Percentiles rank a stretch among this genome's conserved stretches.
phyloP scores from a whole-genome alignment of 2,888 invertebrate genomes.

The Dendrolimus houi region DNA sequence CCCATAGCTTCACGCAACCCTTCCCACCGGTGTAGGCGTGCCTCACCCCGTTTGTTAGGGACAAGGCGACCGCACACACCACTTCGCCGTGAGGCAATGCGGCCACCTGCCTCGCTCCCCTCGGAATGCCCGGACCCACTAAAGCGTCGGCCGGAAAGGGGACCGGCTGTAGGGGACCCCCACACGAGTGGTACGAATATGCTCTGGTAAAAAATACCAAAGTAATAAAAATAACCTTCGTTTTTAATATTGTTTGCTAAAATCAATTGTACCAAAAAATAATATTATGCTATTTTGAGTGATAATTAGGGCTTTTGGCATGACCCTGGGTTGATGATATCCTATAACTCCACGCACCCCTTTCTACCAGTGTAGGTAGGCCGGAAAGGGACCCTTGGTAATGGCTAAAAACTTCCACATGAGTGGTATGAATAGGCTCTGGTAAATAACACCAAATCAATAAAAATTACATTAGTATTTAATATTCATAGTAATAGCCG shows the following conservation, averaged over 20 bases:
- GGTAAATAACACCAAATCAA: constrained; percentile 20
- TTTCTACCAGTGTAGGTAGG: constrained; percentile 98
- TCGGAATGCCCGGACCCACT: constrained; percentile 93
- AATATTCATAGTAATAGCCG: too few species aligned
- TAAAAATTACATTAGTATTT: too few species aligned
- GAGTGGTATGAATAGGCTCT: constrained; percentile 97
- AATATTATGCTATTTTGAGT: too few species aligned
- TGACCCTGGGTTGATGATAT: constrained; percentile 90
- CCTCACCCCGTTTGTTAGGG: constrained; percentile 81
- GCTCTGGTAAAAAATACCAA: constrained; percentile 74
- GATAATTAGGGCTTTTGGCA: constrained; percentile 32
- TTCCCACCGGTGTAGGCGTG: constrained; percentile 99
- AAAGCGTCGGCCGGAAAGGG: constrained; percentile 97
- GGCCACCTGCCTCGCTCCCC: constrained; percentile 92
- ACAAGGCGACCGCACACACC: constrained; percentile 97
- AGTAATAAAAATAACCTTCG: too few species aligned
- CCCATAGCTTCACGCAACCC: constrained; percentile 98
- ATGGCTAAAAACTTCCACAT: constrained; percentile 91
- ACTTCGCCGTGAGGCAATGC: constrained; percentile 96
- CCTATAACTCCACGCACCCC: constrained; percentile 98
- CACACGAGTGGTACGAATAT: constrained; percentile 96
- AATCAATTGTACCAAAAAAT: too few species aligned
- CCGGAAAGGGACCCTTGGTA: constrained; percentile 90
- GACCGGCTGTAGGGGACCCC: constrained; percentile 92
- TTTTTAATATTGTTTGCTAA: too few species aligned